Base-by-base conservation (phyloP, 2,888 invertebrate species). In the Cosmia trapezina region DNA sequence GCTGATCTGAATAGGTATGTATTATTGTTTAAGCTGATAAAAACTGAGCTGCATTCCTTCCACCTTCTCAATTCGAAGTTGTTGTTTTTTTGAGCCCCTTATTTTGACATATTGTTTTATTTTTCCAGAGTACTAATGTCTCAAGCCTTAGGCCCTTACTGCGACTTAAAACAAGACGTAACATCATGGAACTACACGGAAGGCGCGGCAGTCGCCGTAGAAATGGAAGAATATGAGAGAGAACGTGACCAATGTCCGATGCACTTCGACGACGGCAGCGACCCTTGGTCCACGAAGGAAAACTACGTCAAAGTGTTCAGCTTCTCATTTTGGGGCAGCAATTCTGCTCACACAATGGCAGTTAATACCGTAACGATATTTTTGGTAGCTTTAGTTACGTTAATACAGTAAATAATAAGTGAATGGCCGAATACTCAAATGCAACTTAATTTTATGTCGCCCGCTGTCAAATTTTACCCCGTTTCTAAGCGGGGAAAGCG, bases 231-330 rank as follows among this genome's bases (percentile, higher is more conserved):
- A 94, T 98, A 98, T 89, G 99, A 99, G 94, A 96, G 99, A 95
- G 98, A 99, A 94, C 97, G 99, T 86, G 99, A 99, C 96, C 98
- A 98, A 89, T 99, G 99, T 92, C 99, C 99, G 0, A 99, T 99
- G 98, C 97, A 98, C 91, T 99, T 99, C 90, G 99, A 99, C 89
- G 99, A 99, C 90, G 99, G 99, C 12, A 96, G 97, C 59, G 97
- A 99, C 94, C 99, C 99, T 0, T 99, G 98, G 98, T 88, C 96
- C 2, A 96, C 97, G 69, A 97, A 97, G 41, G 98, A 98, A 89
- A 98, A 97, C 88, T 97, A 96, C 67, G 97, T 98, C 45, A 97
- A 97, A 92, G 94, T 98, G 28, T 98, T 98, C 65, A 91, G 90
- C 2, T 94, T 95, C 77, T 95, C 95, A 4, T 94, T 93, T 78